Percentiles rank a stretch among this genome's conserved stretches.
Conservation (phyloP, 2,113 vertebrate species). For the Sceloporus tristichus region DNA sequence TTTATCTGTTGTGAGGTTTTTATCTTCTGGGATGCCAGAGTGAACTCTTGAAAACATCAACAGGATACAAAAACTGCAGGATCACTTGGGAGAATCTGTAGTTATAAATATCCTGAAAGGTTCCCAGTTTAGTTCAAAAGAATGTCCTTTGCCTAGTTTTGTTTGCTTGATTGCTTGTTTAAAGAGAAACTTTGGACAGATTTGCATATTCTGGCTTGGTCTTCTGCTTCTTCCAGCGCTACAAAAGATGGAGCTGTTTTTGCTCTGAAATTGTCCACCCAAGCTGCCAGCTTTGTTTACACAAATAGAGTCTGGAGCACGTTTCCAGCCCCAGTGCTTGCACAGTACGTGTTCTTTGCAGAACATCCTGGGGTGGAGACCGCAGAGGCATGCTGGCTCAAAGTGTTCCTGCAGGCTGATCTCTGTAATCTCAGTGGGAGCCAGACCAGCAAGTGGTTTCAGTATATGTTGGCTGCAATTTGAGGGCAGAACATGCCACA, state of each 20-base stretch:
- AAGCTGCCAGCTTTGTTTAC: slow-evolving; percentile 77
- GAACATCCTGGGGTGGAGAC: slow-evolving; percentile 74
- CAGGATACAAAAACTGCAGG: slow-evolving; percentile 1
- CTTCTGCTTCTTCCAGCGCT: slow-evolving; percentile 69
- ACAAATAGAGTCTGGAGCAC: slow-evolving; percentile 72
- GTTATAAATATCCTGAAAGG: slow-evolving; percentile 28
- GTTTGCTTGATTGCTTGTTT: slow-evolving; percentile 53
- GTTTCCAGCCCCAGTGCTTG: slow-evolving; percentile 74
- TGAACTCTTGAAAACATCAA: neutral
- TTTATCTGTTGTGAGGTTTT: neutral
- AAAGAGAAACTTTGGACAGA: slow-evolving; percentile 55
- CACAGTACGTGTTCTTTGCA: slow-evolving; percentile 73
- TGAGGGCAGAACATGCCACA: slow-evolving; percentile 60
- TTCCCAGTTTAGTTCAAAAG: slow-evolving; percentile 42
- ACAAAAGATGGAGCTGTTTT: slow-evolving; percentile 66
- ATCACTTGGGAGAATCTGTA: neutral
- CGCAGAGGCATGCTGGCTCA: slow-evolving; percentile 72
- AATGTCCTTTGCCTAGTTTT: slow-evolving; percentile 41
- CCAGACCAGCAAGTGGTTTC: slow-evolving; percentile 73
- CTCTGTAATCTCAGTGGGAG: slow-evolving; percentile 72
- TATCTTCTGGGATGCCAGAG: slow-evolving; percentile 7
- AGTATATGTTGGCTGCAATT: slow-evolving; percentile 66
- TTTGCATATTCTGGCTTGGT: slow-evolving; percentile 69
- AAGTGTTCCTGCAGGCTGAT: slow-evolving; percentile 69
- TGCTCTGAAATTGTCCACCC: slow-evolving; percentile 71